Evolutionary conservation across 2,113 vertebrate species (phyloP), one percentile per base, ranked within the genome.

Genomic region (Tragelaphus buxtoni): DNA sequence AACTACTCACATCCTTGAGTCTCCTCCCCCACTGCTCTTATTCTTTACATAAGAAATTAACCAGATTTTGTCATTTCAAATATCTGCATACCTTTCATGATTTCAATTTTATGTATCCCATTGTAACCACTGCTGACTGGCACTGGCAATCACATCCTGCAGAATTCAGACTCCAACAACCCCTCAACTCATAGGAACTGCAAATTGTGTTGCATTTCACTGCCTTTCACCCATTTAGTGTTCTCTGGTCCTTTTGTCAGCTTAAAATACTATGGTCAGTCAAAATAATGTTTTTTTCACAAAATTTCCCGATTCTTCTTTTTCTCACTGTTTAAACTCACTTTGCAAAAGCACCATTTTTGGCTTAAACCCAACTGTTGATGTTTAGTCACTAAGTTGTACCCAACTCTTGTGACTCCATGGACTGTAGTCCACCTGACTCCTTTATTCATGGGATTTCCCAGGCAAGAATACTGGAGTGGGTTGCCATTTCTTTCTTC

Each of bases 181-280:
- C 4, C 11, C 30, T 77, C 7, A 1, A 55, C 1, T 13, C n/a
- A 51, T 0, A 39, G 1, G 2, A 47, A 9, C 7, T 55, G 11
- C 10, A 95, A 94, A 58, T 42, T 9, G 9, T 53, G 32, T 6
- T 79, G 30, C 30, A 35, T 86, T 74, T 74, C 17, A 56, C 14
- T 80, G 24, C 0, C 7, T 2, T 14, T 87, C 16, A 39, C 3
- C 3, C 9, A 55, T n/a, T n/a, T 49, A 4, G 7, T 45, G 2
- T 14, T 6, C 12, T 42, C 0, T 79, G 26, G 22, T 9, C 39
- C 7, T 80, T 42, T 69, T 42, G 18, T 7, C 30, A 84, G 18
- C 18, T 83, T 88, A 85, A 51, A 83, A 39, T 49, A 18, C 5
- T 30, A 65, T 13, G 4, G 1, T 8, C 35, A 79, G 30, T 80